These are phyloP conservation scores for Cladorhizidae sp. DNA, from an alignment of 37 sponge, comb jelly and placozoan species.

Conservation along the genomic window DNA sequence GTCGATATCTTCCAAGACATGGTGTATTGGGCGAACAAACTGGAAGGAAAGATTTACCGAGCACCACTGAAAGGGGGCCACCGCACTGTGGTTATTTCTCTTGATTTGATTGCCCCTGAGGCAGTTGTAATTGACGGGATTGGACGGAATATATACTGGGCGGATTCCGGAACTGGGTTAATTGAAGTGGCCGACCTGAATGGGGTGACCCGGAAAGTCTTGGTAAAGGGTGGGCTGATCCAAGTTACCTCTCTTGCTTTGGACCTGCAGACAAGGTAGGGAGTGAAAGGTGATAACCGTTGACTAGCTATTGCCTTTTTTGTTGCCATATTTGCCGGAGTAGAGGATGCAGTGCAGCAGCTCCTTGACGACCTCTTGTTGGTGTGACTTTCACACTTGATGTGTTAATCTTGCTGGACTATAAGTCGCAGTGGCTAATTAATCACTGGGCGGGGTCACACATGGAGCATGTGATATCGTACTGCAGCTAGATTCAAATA, in stretches of 20 bases:
- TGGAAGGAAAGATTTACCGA: slow-evolving; percentile 27
- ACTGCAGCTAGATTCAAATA: background rate
- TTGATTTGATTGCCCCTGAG: slow-evolving; percentile 19
- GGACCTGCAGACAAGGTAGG: slow-evolving; percentile 37
- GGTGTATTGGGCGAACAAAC: slow-evolving; percentile 40
- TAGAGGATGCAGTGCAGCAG: no score
- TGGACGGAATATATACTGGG: slow-evolving; percentile 73
- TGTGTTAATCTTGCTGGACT: no score
- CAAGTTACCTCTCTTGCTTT: slow-evolving; percentile 14
- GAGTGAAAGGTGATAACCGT: no score
- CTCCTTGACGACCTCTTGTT: no score
- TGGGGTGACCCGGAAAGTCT: slow-evolving; percentile 32
- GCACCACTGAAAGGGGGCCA: slow-evolving; percentile 3
- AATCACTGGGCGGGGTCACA: background rate
- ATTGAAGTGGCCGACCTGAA: slow-evolving; percentile 67
- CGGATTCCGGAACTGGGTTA: slow-evolving; percentile 28
- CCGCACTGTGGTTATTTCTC: background rate
- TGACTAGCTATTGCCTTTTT: background rate
- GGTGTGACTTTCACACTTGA: no score
- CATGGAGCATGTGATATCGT: background rate
- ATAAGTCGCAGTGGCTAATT: background rate
- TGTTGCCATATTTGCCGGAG: background rate
- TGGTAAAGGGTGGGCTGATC: slow-evolving; percentile 12
- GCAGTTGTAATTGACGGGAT: slow-evolving; percentile 84
- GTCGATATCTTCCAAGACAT: slow-evolving; percentile 30